Evolutionary conservation across 2,113 vertebrate species (phyloP).

Genomic region (Brachypteracias leptosomus): DNA sequence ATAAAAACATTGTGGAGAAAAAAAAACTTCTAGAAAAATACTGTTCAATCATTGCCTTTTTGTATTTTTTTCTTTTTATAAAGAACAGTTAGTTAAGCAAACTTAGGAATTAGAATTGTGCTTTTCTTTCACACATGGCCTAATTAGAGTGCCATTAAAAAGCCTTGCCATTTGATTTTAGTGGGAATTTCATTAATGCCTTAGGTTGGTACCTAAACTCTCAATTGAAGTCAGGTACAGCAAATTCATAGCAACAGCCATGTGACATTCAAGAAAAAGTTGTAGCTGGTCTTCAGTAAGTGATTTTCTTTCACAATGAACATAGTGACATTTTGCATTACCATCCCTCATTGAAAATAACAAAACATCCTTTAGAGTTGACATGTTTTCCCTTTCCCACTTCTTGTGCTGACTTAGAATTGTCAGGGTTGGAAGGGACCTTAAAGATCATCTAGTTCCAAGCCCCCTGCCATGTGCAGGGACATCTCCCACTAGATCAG

Average conservation of each 20-base stretch:
- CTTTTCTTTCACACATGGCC: neutral
- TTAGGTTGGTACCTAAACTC: neutral
- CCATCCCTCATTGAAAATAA: neutral
- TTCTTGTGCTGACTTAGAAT: neutral
- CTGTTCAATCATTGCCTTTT: neutral
- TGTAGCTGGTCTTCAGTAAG: neutral
- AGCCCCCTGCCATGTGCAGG: too few relatives aligned
- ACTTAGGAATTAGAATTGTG: neutral
- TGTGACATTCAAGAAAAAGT: neutral
- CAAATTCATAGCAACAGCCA: neutral
- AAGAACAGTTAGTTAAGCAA: neutral
- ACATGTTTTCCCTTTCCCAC: neutral
- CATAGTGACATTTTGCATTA: neutral
- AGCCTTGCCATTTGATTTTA: neutral
- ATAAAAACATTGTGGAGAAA: neutral
- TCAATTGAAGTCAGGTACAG: neutral
- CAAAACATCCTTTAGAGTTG: neutral
- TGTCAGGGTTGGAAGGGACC: too few relatives aligned
- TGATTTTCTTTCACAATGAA: neutral
- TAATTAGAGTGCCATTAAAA: neutral
- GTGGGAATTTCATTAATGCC: neutral
- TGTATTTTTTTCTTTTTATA: neutral
- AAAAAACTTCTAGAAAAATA: neutral
- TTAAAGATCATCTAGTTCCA: too few relatives aligned
- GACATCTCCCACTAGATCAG: too few relatives aligned